Base-by-base conservation (phyloP, 2,113 vertebrate species). In the Seriola quinqueradiata region DNA sequence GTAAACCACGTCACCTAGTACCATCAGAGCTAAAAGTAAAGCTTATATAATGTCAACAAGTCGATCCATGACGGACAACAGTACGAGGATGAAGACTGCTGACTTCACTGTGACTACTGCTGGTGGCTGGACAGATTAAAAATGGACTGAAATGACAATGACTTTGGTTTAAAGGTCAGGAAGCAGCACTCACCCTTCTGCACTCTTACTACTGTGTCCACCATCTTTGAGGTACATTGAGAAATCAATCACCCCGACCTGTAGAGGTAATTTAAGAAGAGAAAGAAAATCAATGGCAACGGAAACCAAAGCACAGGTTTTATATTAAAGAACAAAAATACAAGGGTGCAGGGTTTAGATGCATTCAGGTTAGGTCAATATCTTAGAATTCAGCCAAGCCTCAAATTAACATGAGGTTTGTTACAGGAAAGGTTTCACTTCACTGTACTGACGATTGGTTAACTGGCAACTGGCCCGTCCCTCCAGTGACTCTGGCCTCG, bases 141-240 rank as follows among this genome's bases (percentile, higher is more conserved):
- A 65, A 38, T 13, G 17, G 3, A 40, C 7, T 3, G n/a, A 17
- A 32, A 61, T 5, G 10, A 54, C 23, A 40, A 32, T 13, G 8
- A 1, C 3, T 25, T 16, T 21, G 17, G 34, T 48, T 28, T 14
- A 12, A 2, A 9, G 17, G 9, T 60, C 0, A 28, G 13, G 12
- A 42, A 32, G 63, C 46, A 28, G 34, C 5, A 94, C 98, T 93
- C 92, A 99, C 98, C 98, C 98, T 88, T 99, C 98, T 0, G 92
- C 96, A 77, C 96, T 98, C 94, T 99, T 99, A 2, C 97, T 98
- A 90, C 97, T 99, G 94, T 97, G 95, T 13, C 93, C 97, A 0
- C 98, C 97, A 3, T 99, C 98, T 93, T 99, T 99, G 55, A 99
- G 95, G 91, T 99, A 99, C 97, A 99, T 99, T 0, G 98, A 99